Conservation (phyloP, 2,888 invertebrate species). For the Acanthosepion pharaonis region DNA sequence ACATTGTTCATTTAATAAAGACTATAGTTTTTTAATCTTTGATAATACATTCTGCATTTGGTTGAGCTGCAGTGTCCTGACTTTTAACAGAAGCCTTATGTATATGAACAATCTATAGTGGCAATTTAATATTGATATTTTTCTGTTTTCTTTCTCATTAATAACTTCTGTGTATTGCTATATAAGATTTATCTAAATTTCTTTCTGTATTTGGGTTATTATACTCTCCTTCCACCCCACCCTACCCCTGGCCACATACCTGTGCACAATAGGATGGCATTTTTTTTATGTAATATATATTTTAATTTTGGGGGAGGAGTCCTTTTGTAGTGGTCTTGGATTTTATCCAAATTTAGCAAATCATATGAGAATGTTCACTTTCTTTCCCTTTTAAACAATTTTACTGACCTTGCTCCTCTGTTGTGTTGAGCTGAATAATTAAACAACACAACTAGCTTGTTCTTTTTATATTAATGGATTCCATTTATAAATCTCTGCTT, state of each 20-base stretch:
- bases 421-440: not conserved
- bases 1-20: no score
- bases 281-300: not conserved
- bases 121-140: no score
- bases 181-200: no score
- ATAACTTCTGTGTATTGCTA: no score
- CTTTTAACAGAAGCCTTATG: no score
- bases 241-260: not conserved
- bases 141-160: no score
- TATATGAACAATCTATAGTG: no score
- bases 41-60: no score
- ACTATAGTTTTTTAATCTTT: no score
- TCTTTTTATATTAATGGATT: not conserved
- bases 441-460: not conserved
- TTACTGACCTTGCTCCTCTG: not conserved
- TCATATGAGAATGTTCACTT: not conserved
- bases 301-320: not conserved
- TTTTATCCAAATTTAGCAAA: not conserved
- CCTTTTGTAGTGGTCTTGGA: constrained; percentile 7
- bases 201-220: no score
- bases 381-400: not conserved
- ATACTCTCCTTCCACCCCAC: not conserved
- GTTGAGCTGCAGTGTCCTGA: no score
- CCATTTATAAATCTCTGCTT: constrained; percentile 18
- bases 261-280: not conserved